A percentile compares a stretch with the other conserved stretches of the same genome.
phyloP scores from a whole-genome alignment of 1,140 invertebrate species.

The Rhopalosiphum maidis region DNA sequence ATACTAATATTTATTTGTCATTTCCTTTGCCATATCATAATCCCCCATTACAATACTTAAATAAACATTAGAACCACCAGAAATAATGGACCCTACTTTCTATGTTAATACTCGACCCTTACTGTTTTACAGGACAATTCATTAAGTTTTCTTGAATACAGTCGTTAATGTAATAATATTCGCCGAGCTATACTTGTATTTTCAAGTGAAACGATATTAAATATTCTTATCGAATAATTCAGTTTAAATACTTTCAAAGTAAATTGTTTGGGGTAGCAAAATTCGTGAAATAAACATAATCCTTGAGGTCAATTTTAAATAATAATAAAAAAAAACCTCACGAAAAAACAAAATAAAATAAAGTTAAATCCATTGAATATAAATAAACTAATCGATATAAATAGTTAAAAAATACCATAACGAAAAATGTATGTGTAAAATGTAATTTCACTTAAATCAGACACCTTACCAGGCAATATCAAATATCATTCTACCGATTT shows the following conservation, averaged over 20 bases:
- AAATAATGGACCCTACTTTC: background rate
- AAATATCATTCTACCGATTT: background rate
- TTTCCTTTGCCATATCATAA: background rate
- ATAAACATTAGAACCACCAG: background rate
- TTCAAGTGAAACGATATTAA: background rate
- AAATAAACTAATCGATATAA: background rate
- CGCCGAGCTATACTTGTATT: background rate
- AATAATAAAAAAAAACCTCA: background rate
- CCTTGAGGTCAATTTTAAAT: background rate
- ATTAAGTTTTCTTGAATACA: background rate
- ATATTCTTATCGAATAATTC: background rate
- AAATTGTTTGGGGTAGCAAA: background rate
- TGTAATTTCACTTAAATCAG: background rate
- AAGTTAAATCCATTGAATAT: background rate
- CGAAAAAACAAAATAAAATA: background rate
- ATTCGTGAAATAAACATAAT: background rate
- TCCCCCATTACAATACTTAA: background rate
- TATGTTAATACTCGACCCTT: background rate
- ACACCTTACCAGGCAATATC: background rate
- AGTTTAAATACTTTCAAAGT: background rate
- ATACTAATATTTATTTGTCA: constrained; percentile 14
- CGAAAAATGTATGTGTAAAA: background rate
- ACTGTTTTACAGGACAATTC: background rate
- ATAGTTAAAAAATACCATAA: background rate
- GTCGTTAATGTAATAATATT: background rate